Evolutionary conservation across 2,113 vertebrate species (phyloP), one percentile per base, ranked within the genome.

Genomic region (Aix galericulata): DNA sequence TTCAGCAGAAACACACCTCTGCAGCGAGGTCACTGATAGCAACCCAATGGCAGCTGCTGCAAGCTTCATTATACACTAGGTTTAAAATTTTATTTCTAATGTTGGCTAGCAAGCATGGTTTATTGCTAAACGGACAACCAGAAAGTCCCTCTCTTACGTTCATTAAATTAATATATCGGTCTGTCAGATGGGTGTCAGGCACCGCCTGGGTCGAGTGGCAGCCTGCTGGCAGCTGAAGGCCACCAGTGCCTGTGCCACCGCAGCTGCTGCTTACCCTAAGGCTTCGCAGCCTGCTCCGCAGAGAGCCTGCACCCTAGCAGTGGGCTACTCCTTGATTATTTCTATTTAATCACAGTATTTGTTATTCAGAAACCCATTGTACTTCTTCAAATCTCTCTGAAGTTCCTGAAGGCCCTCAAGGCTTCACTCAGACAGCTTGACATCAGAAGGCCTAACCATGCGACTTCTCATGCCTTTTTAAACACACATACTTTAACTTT

Each of bases 211-310:
- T 31, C 6, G 18, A 16, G 5, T 31, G 18, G 20, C 48, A 52
- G 36, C 36, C 32, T 4, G 17, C 22, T 52, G 9, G 60, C 53
- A 22, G 16, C 21, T 1, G 0, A 23, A 10, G 22, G 26, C 59
- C 0, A 4, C 48, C 13, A 29, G 7, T n/a, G 56, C 48, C 36
- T 0, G 0, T 9, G 46, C 34, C 2, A 2, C 59, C 0, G 0
- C 50, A 82, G 46, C 75, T 20, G 12, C 50, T 8, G 7, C 26
- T 52, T 52, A 17, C 17, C 34, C 68, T 5, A 3, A 6, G 17
- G 42, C 75, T 48, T 42, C 7, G 23, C 62, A 76, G 71, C n/a
- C 31, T 34, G 58, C 11, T 14, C 22, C 4, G 15, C 38, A 23
- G 11, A 7, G 3, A n/a, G 32, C 12, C 44, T 34, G 20, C 2